Evolutionary conservation across 1,140 invertebrate species (phyloP).

Genomic region (Geopemphigus sp.): DNA sequence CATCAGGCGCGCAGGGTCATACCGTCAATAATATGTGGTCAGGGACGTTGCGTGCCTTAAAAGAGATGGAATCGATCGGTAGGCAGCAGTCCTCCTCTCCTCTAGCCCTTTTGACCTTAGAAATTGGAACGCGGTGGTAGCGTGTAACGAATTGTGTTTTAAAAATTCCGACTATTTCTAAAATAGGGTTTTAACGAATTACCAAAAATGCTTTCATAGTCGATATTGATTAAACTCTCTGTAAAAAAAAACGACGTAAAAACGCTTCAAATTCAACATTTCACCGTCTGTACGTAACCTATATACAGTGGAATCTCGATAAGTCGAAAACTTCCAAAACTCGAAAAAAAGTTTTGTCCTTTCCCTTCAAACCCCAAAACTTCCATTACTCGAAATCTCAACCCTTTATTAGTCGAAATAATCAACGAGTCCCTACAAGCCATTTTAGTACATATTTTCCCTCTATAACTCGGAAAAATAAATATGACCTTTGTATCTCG

Average conservation of each 20-base stretch:
- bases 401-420: too few species aligned
- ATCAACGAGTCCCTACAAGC: too few species aligned
- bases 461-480: too few species aligned
- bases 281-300: neutral
- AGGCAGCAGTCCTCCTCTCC: neutral
- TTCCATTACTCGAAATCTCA: too few species aligned
- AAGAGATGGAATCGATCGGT: conserved; percentile 23
- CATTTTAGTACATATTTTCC: too few species aligned
- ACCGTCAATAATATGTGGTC: conserved; percentile 31
- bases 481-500: too few species aligned
- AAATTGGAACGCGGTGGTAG: neutral
- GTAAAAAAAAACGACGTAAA: too few species aligned
- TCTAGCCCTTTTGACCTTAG: neutral
- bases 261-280: neutral
- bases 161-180: neutral
- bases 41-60: conserved; percentile 10
- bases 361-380: too few species aligned
- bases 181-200: neutral
- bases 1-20: neutral
- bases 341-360: too few species aligned
- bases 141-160: neutral
- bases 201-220: neutral
- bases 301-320: neutral
- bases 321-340: too few species aligned
- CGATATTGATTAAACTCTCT: conserved; percentile 15